phyloP scores from a whole-genome alignment of 2,797 vertebrate genomes.

The Tachyglossus aculeatus region DNA sequence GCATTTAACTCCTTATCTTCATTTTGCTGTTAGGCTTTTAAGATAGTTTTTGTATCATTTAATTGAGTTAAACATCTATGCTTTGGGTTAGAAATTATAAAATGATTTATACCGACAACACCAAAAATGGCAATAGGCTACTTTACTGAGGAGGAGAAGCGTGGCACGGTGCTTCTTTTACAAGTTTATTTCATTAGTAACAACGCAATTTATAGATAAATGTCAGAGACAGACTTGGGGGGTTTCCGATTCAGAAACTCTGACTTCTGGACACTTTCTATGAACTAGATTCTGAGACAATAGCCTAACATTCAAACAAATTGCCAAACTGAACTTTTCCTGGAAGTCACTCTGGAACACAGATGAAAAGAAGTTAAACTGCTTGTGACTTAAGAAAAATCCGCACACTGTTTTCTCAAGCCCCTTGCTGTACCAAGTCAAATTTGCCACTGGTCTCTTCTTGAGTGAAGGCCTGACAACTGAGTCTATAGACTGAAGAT shows the following conservation, averaged over 20 bases:
- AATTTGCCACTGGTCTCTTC: neutral
- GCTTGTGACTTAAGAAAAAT: neutral
- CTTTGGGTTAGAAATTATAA: slow-evolving; percentile 61
- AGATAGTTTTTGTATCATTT: slow-evolving; percentile 50
- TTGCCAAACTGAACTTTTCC: slow-evolving; percentile 5
- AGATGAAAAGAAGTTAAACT: slow-evolving; percentile 34
- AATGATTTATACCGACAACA: slow-evolving; percentile 46
- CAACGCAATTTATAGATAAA: slow-evolving; percentile 58
- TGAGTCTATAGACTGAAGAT: too few species aligned
- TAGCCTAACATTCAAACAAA: slow-evolving; percentile 21
- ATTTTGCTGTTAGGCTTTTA: slow-evolving; percentile 42
- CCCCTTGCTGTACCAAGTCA: neutral
- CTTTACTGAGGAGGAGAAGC: slow-evolving; percentile 42
- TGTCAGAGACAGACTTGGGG: slow-evolving; percentile 63
- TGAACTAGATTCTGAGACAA: slow-evolving; percentile 10
- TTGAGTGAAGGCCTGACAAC: neutral
- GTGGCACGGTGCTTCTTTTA: slow-evolving; percentile 33
- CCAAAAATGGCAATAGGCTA: slow-evolving; percentile 36
- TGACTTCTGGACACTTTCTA: slow-evolving; percentile 44
- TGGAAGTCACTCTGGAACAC: neutral
- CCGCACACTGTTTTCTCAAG: neutral
- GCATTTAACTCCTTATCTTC: slow-evolving; percentile 26
- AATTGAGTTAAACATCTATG: slow-evolving; percentile 56
- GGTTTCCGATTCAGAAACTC: slow-evolving; percentile 51
- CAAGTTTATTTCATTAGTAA: slow-evolving; percentile 60